A percentile compares a stretch with the other conserved stretches of the same genome.
Conservation (phyloP, 1,140 invertebrate genomes). For the Melanaphis sacchari region DNA sequence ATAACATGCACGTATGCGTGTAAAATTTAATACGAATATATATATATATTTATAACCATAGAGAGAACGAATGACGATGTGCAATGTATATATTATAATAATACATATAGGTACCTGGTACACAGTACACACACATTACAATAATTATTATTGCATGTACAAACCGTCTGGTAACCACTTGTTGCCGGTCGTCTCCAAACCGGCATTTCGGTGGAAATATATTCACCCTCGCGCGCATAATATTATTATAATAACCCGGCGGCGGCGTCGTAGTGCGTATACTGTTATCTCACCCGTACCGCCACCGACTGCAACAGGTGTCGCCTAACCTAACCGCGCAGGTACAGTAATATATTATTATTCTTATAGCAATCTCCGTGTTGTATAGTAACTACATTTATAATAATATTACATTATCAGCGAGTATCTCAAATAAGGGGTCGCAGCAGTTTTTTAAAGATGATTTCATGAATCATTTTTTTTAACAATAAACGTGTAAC, state of each 20-base stretch:
- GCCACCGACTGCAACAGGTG: neutral
- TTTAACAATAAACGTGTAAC: neutral
- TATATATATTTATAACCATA: too few species aligned
- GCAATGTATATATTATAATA: neutral
- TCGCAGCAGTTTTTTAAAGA: neutral
- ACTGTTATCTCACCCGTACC: neutral
- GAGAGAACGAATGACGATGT: neutral
- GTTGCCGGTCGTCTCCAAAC: neutral
- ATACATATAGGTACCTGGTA: neutral
- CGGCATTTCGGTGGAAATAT: neutral
- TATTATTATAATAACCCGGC: constrained; percentile 19
- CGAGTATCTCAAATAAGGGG: neutral
- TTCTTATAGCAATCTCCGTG: neutral
- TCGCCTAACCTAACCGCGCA: neutral
- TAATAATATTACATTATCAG: neutral
- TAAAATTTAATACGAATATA: neutral
- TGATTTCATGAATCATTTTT: neutral
- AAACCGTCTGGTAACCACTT: neutral
- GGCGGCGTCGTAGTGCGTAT: neutral
- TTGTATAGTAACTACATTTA: neutral
- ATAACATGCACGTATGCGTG: neutral
- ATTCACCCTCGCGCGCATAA: constrained; percentile 2
- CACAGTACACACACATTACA: neutral
- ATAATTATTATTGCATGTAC: neutral
- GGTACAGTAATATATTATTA: neutral